Evolutionary conservation across 2,888 invertebrate genomes (phyloP), one percentile per base, ranked within the genome.

Genomic region (Ceramica pisi): DNA sequence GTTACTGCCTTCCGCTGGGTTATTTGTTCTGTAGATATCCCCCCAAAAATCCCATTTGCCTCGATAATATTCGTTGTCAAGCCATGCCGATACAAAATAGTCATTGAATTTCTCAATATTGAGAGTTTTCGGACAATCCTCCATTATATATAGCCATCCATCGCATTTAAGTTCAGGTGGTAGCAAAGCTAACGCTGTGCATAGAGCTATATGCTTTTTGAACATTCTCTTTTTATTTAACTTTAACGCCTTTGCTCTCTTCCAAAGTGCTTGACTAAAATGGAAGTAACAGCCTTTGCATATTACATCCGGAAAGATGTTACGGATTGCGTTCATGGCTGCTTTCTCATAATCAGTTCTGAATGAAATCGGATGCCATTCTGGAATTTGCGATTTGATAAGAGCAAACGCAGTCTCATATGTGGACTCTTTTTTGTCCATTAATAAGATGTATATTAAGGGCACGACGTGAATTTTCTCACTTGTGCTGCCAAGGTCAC

Each of bases 291-390:
- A 67, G 53, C 68, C 74, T 53, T 65, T 74, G 35, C 53, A 41
- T 69, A 44, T 75, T 26, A 71, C 62, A 38, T 66, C 38, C 21
- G 76, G 65, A 61, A 71, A 76, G 50, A 72, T 50, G 26, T 60
- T 71, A 61, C 60, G 41, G 51, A 68, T 66, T 14, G 55, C 71
- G 46, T 76, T 76, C 50, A 76, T 76, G 50, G 63, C 71, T n/a
- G 71, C 75, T 21, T 63, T 68, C 48, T 71, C 71, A 69, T 68
- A 76, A 51, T 71, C 65, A 5, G 67, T 67, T 67, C 59, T 67
- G 55, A 59, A 70, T 51, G 63, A 31, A 59, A 57, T 56, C 26
- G 69, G 63, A 41, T 56, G 26, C 57, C 64, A 65, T n/a, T 65
- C 70, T 46, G 57, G 64, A 41, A 71, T 57, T 60, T 63, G 64